A percentile compares a stretch with the other conserved stretches of the same genome.
These are phyloP conservation scores for Baccha elongata DNA, from an alignment of 2,888 invertebrate species.

Conservation along the genomic window DNA sequence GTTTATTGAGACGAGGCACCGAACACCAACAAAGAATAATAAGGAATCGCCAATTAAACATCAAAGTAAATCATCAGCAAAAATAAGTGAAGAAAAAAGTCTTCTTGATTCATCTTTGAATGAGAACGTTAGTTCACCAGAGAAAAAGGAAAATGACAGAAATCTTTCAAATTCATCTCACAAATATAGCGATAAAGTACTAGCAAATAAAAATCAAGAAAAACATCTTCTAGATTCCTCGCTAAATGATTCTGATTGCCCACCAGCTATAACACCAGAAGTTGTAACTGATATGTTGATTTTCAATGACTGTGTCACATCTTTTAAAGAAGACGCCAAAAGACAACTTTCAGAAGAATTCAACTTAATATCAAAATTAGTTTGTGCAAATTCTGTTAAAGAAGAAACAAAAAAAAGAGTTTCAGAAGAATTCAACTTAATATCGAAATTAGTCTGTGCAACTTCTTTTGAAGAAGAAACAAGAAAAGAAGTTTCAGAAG, in stretches of 20 bases:
- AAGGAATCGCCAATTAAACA: neutral
- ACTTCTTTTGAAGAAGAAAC: neutral
- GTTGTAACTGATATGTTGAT: constrained; percentile 20
- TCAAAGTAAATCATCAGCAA: neutral
- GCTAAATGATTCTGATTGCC: constrained; percentile 25
- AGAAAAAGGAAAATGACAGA: neutral
- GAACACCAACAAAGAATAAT: no score
- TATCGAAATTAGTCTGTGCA: neutral
- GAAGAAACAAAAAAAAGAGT: neutral
- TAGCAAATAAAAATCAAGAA: neutral
- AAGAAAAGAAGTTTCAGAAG: neutral
- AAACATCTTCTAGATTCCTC: constrained; percentile 46
- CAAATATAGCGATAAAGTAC: no score
- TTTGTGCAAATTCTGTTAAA: no score
- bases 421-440: neutral
- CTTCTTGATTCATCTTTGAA: constrained; percentile 9
- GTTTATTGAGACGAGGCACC: no score
- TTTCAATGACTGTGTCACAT: neutral
- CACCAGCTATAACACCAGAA: constrained; percentile 29
- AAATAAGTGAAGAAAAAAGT: neutral
- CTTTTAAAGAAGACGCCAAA: neutral
- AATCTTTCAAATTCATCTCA: neutral
- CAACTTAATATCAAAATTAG: neutral
- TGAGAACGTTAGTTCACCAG: neutral
- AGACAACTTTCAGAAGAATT: neutral